A percentile compares a stretch with the other conserved stretches of the same genome.
phyloP scores from a whole-genome alignment of 2,113 vertebrate genomes.

The Dicaeum eximium region DNA sequence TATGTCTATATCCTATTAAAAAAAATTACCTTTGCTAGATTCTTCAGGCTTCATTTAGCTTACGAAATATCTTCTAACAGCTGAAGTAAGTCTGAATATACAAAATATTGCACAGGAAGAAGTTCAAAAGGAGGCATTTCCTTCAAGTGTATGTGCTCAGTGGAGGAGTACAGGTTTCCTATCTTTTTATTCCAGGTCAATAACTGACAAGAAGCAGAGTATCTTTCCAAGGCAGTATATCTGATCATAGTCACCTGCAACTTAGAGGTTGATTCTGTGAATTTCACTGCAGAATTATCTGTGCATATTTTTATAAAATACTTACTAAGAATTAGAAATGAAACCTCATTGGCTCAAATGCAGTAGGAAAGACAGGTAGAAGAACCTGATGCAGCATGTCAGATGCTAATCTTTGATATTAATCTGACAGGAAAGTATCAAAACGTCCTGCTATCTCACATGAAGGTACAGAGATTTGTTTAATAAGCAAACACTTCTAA shows the following conservation, averaged over 20 bases:
- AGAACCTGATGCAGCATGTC: background rate
- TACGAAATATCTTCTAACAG: background rate
- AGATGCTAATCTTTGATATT: background rate
- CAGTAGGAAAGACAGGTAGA: background rate
- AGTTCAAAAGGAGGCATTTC: background rate
- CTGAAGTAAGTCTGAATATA: background rate
- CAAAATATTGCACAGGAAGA: background rate
- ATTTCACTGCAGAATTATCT: background rate
- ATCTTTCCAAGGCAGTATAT: background rate
- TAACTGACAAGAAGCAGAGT: background rate
- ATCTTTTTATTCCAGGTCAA: background rate
- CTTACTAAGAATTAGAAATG: background rate
- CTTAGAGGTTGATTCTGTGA: background rate
- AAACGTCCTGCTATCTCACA: background rate
- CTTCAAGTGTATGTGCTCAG: background rate
- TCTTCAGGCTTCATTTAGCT: background rate
- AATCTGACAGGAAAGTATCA: background rate
- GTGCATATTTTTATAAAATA: background rate
- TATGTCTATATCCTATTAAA: background rate
- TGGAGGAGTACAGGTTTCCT: background rate
- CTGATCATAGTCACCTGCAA: background rate
- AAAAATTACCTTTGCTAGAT: background rate
- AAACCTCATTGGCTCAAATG: background rate
- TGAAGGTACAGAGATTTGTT: background rate
- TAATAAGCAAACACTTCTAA: background rate